A percentile compares a stretch with the other conserved stretches of the same genome.
Evolutionary conservation across 2,888 invertebrate species (phyloP).

Genomic region (Druceiella hillmani): DNA sequence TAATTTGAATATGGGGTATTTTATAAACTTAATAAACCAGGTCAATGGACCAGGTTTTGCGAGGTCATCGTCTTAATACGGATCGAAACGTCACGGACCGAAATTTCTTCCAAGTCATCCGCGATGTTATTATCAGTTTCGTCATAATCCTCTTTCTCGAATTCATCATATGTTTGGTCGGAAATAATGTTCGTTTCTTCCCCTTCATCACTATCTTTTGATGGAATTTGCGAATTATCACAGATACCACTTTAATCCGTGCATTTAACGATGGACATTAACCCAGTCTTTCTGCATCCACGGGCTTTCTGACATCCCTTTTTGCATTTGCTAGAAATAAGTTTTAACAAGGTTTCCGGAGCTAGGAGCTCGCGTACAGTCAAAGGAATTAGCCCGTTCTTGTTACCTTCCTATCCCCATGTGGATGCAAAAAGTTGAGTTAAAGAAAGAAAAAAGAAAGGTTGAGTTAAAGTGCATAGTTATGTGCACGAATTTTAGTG

Average conservation of each 20-base stretch:
- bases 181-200: no score
- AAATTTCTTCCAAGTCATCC: slow-evolving; percentile 1
- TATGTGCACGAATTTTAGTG: no score
- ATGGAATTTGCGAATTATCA: no score
- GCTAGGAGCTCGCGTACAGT: neutral
- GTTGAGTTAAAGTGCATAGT: slow-evolving; percentile 31
- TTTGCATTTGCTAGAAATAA: neutral
- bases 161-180: neutral
- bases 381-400: neutral
- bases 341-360: no score
- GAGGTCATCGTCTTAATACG: neutral
- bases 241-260: no score
- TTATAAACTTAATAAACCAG: no score
- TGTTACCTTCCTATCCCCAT: no score
- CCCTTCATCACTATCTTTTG: no score
- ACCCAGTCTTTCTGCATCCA: slow-evolving; percentile 28
- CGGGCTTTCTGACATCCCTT: slow-evolving; percentile 18
- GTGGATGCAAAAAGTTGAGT: no score
- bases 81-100: neutral
- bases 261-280: slow-evolving; percentile 28
- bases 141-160: neutral
- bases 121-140: neutral
- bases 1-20: no score
- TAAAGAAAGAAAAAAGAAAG: no score
- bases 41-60: no score